Evolutionary conservation across 53 echinoderm and acorn worm genomes (phyloP).

Genomic region (Echinometra lucunter): DNA sequence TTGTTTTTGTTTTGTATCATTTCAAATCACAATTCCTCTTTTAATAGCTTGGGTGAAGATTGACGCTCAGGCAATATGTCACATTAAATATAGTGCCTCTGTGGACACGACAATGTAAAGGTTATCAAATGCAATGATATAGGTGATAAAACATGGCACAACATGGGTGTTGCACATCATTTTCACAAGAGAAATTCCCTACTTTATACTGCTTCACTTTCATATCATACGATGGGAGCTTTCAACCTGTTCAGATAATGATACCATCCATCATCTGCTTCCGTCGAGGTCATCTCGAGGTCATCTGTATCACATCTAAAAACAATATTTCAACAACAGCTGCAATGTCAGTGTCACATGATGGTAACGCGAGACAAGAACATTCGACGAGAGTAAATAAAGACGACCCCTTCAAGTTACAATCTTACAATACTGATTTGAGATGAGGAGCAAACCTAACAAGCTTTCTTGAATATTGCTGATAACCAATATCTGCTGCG

Average conservation of each 20-base stretch:
- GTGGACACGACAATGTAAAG: neutral
- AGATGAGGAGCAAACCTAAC: neutral
- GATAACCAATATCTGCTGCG: neutral
- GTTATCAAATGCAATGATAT: neutral
- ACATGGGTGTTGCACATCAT: neutral
- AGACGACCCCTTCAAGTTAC: neutral
- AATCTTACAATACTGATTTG: neutral
- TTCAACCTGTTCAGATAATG: constrained; percentile 41
- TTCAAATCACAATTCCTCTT: too few species aligned
- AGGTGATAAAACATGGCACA: neutral
- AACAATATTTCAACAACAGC: constrained; percentile 21
- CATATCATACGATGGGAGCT: constrained; percentile 6
- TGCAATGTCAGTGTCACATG: constrained; percentile 42
- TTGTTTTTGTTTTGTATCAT: too few species aligned
- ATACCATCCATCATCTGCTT: constrained; percentile 38
- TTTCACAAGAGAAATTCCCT: neutral
- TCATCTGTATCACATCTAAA: constrained; percentile 5
- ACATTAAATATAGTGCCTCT: neutral
- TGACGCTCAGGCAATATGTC: too few species aligned
- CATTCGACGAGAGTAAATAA: neutral
- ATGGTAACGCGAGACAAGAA: neutral
- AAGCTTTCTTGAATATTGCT: neutral
- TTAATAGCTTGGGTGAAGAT: too few species aligned
- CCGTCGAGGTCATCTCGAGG: constrained; percentile 8
- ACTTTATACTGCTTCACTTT: neutral